Percentiles rank a stretch among this genome's conserved stretches.
Evolutionary conservation across 2,888 invertebrate genomes (phyloP).

Genomic region (Nebria brevicollis): DNA sequence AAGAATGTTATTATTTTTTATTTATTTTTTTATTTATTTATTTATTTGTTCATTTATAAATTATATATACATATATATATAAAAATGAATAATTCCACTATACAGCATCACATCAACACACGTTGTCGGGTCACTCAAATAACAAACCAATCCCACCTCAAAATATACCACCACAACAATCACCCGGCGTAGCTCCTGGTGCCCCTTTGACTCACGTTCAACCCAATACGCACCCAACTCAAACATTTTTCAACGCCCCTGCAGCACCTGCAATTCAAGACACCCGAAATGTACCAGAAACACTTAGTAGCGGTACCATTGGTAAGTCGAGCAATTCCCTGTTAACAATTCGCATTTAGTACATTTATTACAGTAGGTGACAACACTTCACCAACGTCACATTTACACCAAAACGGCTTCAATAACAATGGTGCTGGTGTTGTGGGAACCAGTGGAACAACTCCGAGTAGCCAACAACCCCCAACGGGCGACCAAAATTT

Average conservation of each 20-base stretch:
- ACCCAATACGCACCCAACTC: slow-evolving; percentile 50
- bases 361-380: slow-evolving; percentile 10
- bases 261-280: slow-evolving; percentile 49
- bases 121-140: slow-evolving; percentile 53
- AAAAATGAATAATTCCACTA: neutral
- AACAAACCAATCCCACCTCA: slow-evolving; percentile 56
- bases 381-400: slow-evolving; percentile 50
- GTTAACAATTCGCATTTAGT: neutral
- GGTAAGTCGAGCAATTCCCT: neutral
- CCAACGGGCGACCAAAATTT: slow-evolving; percentile 53
- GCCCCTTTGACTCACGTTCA: slow-evolving; percentile 55
- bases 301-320: slow-evolving; percentile 55
- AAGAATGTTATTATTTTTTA: slow-evolving; percentile 62
- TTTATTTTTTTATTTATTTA: slow-evolving; percentile 19
- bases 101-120: slow-evolving; percentile 49
- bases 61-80: neutral
- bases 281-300: slow-evolving; percentile 64
- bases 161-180: slow-evolving; percentile 53
- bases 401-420: slow-evolving; percentile 63
- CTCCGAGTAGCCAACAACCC: slow-evolving; percentile 14
- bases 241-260: slow-evolving; percentile 54
- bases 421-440: slow-evolving; percentile 51
- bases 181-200: slow-evolving; percentile 50
- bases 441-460: slow-evolving; percentile 6
- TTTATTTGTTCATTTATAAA: too few relatives aligned